A percentile compares a stretch with the other conserved stretches of the same genome.
Evolutionary conservation across 2,888 invertebrate species (phyloP).

Genomic region (Tolmerus cingulatus): DNA sequence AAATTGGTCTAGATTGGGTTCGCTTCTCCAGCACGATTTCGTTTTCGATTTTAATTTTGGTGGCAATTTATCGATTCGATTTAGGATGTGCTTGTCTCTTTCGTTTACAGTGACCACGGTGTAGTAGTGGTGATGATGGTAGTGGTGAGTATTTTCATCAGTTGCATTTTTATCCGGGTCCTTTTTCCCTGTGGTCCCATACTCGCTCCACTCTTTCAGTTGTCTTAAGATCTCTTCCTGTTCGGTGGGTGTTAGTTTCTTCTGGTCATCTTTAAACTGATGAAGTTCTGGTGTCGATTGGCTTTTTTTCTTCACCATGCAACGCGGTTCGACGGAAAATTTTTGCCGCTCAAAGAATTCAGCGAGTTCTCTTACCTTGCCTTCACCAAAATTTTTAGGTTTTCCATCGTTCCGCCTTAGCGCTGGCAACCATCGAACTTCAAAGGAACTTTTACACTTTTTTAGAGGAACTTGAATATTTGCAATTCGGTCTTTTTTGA

Average conservation of each 20-base stretch:
- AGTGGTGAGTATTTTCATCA: neutral
- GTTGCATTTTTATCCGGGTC: slow-evolving; percentile 51
- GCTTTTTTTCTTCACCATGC: slow-evolving; percentile 61
- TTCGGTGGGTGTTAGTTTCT: slow-evolving; percentile 54
- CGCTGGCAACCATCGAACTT: slow-evolving; percentile 44
- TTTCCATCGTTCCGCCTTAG: slow-evolving; percentile 41
- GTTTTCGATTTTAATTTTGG: neutral
- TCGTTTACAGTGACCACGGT: slow-evolving; percentile 17
- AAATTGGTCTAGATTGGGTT: slow-evolving; percentile 41
- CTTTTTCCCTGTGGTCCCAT: slow-evolving; percentile 58
- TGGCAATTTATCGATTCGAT: slow-evolving; percentile 29
- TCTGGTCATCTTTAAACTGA: neutral
- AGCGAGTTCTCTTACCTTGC: slow-evolving; percentile 75
- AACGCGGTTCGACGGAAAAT: slow-evolving; percentile 62
- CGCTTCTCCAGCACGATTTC: slow-evolving; percentile 39
- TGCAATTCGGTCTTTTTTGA: neutral
- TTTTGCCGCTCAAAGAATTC: slow-evolving; percentile 72
- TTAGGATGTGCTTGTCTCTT: slow-evolving; percentile 13
- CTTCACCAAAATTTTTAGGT: slow-evolving; percentile 66
- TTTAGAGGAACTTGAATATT: slow-evolving; percentile 56
- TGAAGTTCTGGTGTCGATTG: slow-evolving; percentile 65
- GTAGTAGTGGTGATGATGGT: slow-evolving; percentile 33
- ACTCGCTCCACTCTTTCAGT: slow-evolving; percentile 62
- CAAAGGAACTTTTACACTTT: slow-evolving; percentile 57
- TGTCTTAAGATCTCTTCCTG: slow-evolving; percentile 58